Evolutionary conservation across 2,797 vertebrate species (phyloP).

Genomic region (Apogon talboti): DNA sequence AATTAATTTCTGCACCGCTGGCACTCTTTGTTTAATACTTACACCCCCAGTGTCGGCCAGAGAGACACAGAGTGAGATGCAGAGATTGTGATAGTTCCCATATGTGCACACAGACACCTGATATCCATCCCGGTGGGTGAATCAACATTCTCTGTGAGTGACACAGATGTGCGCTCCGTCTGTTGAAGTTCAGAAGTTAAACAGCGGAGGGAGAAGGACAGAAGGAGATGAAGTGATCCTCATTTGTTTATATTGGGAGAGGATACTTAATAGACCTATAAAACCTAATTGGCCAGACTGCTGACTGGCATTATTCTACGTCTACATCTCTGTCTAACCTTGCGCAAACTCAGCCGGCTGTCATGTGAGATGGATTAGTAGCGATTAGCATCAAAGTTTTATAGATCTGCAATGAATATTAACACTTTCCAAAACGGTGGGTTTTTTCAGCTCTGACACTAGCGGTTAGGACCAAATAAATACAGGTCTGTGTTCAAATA

Average conservation of each 20-base stretch:
- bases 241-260: slow-evolving; percentile 70
- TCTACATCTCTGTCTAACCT: slow-evolving; percentile 38
- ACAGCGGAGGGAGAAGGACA: slow-evolving; percentile 47
- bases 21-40: slow-evolving; percentile 27
- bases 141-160: slow-evolving; percentile 79
- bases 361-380: slow-evolving; percentile 30
- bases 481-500: too few species aligned
- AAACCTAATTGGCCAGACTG: slow-evolving; percentile 65
- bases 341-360: slow-evolving; percentile 19
- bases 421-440: too few species aligned
- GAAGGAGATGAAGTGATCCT: slow-evolving; percentile 56
- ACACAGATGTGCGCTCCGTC: slow-evolving; percentile 74
- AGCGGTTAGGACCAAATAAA: too few species aligned
- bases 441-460: too few species aligned
- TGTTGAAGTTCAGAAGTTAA: slow-evolving; percentile 60
- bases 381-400: too few species aligned
- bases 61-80: slow-evolving; percentile 38
- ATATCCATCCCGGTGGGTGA: slow-evolving; percentile 77
- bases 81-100: slow-evolving; percentile 78
- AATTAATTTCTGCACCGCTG: slow-evolving; percentile 32
- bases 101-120: slow-evolving; percentile 81
- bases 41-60: slow-evolving; percentile 13
- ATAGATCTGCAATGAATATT: too few species aligned
- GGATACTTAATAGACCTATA: slow-evolving; percentile 66
- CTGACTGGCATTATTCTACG: slow-evolving; percentile 60